phyloP scores from a whole-genome alignment of 1,140 invertebrate species.

The Lutraria rhynchaena region DNA sequence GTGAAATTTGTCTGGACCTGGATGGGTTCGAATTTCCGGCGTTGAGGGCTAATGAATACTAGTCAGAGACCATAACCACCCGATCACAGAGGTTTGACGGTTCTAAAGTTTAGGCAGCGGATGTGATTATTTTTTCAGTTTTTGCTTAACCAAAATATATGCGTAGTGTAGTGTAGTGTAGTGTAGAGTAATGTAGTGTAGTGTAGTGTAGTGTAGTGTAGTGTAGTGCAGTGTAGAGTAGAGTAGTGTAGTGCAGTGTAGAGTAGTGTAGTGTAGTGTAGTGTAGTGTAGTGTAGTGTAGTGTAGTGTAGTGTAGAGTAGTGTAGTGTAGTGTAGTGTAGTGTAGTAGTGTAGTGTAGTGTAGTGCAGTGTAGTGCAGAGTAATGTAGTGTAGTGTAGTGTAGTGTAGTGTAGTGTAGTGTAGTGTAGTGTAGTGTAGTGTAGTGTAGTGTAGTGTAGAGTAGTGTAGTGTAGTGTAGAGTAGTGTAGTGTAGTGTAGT shows the following conservation, averaged over 20 bases:
- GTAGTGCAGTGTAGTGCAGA: constrained; percentile 48
- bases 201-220: background rate
- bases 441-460: constrained; percentile 27
- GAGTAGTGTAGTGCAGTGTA: constrained; percentile 55
- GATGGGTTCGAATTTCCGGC: too few species aligned
- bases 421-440: constrained; percentile 39
- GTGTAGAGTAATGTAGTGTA: constrained; percentile 16
- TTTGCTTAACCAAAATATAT: too few species aligned
- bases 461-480: constrained; percentile 4
- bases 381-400: constrained; percentile 51
- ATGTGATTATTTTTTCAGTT: too few species aligned
- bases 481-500: constrained; percentile 39
- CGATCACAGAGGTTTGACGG: too few species aligned
- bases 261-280: constrained; percentile 54
- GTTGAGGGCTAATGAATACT: too few species aligned
- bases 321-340: constrained; percentile 47
- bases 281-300: constrained; percentile 49
- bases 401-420: constrained; percentile 9
- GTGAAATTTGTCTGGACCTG: too few species aligned
- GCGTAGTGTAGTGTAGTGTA: constrained; percentile 24
- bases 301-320: constrained; percentile 37
- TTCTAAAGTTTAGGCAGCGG: too few species aligned
- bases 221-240: constrained; percentile 3
- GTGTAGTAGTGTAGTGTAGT: constrained; percentile 53
- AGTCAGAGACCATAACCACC: too few species aligned